Evolutionary conservation across 2,113 vertebrate genomes (phyloP).

Genomic region (Tyrannus savana): DNA sequence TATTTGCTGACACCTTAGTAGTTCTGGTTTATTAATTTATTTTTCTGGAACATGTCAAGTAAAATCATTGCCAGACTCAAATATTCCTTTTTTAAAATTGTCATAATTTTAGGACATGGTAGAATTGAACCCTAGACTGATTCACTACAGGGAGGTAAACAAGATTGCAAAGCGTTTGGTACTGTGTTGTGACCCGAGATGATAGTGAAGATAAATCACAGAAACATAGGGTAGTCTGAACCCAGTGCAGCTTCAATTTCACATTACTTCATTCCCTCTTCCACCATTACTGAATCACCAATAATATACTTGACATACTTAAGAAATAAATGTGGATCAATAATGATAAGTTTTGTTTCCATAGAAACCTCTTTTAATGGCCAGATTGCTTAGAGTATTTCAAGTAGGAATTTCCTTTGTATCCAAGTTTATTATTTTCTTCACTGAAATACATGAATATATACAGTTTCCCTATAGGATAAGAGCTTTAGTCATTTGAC

Average conservation of each 20-base stretch:
- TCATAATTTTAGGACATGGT: background rate
- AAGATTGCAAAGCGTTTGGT: background rate
- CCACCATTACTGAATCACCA: background rate
- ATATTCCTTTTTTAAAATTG: background rate
- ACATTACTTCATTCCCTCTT: background rate
- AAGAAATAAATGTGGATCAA: background rate
- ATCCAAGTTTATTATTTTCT: background rate
- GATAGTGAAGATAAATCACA: background rate
- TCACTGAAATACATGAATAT: background rate
- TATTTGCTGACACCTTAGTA: background rate
- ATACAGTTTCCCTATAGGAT: background rate
- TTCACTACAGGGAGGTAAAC: background rate
- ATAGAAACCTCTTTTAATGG: background rate
- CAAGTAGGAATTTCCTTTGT: background rate
- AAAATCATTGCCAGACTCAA: background rate
- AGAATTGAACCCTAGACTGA: background rate
- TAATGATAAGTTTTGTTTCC: background rate
- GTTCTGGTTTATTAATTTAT: background rate
- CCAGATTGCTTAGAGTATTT: background rate
- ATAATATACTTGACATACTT: background rate
- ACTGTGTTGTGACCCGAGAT: background rate
- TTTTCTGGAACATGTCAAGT: background rate
- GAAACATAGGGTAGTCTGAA: fast-evolving
- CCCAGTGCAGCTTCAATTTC: background rate
- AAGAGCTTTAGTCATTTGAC: background rate